Base-by-base conservation (phyloP, 2,113 vertebrate genomes). In the Nyctereutes procyonoides region DNA sequence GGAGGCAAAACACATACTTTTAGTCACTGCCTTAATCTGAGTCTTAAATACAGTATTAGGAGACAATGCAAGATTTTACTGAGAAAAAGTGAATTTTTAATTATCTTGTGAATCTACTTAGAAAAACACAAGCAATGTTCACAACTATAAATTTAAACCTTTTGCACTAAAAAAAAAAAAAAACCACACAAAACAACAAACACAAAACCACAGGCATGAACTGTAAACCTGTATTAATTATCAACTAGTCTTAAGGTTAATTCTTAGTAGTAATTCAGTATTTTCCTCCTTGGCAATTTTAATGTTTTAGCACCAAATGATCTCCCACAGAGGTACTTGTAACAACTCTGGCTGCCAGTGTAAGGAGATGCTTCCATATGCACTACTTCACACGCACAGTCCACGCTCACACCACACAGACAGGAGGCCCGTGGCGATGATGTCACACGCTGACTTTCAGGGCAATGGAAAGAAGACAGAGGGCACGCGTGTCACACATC, bases 101-200 rank as follows among this genome's bases (percentile, higher is more conserved):
- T 99, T 95, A 98, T 98, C 98, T 99, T 98, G 98, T 98, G 98
- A 98, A 98, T 98, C 98, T 99, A 98, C 98, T 98, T 98, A 98
- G 98, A 98, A 99, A 99, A 98, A 98, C 97, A 99, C 98, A 98
- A 98, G 98, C 98, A 98, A 99, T 98, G 98, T 99, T 98, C 98
- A 99, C 98, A 99, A 98, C 98, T 98, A 97, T 98, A 99, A 99
- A 98, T 98, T 98, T 98, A 99, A 99, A 99, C 98, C 98, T 98
- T 98, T 99, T 98, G 98, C 98, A 99, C 98, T 98, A 97, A 98
- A 98, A 97, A 93, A 92, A 83, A 43, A 53, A 32, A 43, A 53
- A 32, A 93, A 85, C 51, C 17, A 60, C 90, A 95, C 79, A 16
- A 77, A 96, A 96, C 90, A 91, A 95, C 93, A 96, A 96, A 98